Evolutionary conservation across 2,113 vertebrate genomes (phyloP), one percentile per base, ranked within the genome.

Genomic region (Vireo altiloquus): DNA sequence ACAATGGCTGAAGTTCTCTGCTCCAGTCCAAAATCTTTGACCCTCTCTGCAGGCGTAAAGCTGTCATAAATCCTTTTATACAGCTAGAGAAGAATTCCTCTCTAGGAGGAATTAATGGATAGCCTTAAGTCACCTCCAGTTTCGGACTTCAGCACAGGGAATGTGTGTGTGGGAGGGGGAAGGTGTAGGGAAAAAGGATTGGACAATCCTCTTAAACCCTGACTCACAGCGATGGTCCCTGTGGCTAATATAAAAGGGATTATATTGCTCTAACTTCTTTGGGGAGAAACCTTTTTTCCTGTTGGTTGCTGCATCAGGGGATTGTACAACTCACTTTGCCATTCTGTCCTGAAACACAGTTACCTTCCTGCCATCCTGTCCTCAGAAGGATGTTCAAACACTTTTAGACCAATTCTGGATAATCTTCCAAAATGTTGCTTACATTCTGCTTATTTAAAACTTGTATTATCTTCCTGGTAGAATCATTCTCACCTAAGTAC

Each of bases 21-120:
- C 35, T 90, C 27, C 89, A 74, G 42, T 92, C 52, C 56, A 77
- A 77, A 75, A 90, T 89, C 60, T 94, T 78, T 95, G 72, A 95
- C 91, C 82, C 60, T 83, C 47, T 87, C 86, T 95, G 77, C 71
- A 87, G 86, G 77, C 39, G 84, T 82, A 87, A 90, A 94, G 44
- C 69, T 84, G 77, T 74, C 61, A 68, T 47, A 92, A 96, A 91
- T 92, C 89, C 91, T 92, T 94, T 92, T 68, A 91, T 68, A 75
- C 44, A 86, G 77, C 37, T 59, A 42, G 24, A 66, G 72, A 82
- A 93, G 49, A 80, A 94, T 94, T 94, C 39, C 47, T 81, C 46
- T 52, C 82, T 74, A 44, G n/a, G 27, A 84, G 13, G 85, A 94
- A 91, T 90, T 80, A 92, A 74, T 70, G 60, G 76, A 81, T 75